A percentile compares a stretch with the other conserved stretches of the same genome.
Conservation (phyloP, 1,140 invertebrate species). For the Portunus trituberculatus region DNA sequence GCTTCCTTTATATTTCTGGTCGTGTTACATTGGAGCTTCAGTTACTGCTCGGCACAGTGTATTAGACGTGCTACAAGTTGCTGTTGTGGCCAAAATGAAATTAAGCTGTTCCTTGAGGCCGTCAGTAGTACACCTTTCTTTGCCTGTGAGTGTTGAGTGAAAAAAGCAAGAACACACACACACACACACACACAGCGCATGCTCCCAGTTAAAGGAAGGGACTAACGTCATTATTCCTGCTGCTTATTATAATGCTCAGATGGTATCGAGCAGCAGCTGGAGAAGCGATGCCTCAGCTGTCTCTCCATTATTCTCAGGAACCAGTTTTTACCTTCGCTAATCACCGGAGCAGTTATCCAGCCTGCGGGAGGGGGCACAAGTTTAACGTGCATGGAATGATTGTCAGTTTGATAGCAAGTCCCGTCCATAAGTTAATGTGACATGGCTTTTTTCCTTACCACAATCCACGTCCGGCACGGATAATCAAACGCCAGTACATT, state of each 20-base stretch:
- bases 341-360: not conserved
- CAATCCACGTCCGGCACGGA: too few species aligned
- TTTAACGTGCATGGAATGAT: not conserved
- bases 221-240: not conserved
- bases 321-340: not conserved
- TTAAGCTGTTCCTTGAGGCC: too few species aligned
- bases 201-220: not conserved
- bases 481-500: too few species aligned
- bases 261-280: slow-evolving; percentile 17
- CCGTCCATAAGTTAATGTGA: not conserved
- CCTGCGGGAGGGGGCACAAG: not conserved
- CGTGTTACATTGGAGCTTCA: too few species aligned
- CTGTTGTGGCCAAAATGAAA: too few species aligned
- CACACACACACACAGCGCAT: not conserved
- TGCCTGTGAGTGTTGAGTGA: too few species aligned
- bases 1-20: too few species aligned
- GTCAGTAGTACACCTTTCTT: too few species aligned
- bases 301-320: not conserved
- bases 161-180: not conserved
- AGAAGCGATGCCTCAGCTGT: not conserved
- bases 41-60: too few species aligned
- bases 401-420: not conserved
- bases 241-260: slow-evolving; percentile 23
- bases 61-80: too few species aligned
- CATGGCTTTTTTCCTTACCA: not conserved